Evolutionary conservation across 2,797 vertebrate species (phyloP).

Genomic region (Tapirus indicus): DNA sequence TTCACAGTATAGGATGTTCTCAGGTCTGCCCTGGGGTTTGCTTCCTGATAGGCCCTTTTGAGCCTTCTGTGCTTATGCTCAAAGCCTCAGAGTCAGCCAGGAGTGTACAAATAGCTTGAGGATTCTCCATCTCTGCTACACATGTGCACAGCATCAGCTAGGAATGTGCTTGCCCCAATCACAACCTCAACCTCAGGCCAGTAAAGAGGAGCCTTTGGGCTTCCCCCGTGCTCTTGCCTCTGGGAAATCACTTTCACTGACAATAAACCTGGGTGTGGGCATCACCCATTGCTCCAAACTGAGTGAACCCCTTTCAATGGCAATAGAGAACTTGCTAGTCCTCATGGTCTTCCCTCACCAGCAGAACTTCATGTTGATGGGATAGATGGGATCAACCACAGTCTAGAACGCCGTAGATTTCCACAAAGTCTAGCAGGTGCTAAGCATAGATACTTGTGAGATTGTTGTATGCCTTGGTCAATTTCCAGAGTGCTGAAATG

Average conservation of each 20-base stretch:
- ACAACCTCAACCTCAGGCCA: background rate
- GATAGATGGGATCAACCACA: background rate
- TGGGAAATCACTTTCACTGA: background rate
- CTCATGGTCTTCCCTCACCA: background rate
- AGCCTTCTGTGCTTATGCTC: background rate
- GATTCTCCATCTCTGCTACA: background rate
- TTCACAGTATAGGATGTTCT: background rate
- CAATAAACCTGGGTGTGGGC: background rate
- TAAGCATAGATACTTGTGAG: background rate
- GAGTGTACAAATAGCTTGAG: background rate
- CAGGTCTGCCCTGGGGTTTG: background rate
- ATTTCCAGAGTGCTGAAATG: background rate
- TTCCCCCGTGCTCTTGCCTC: background rate
- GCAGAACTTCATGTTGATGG: background rate
- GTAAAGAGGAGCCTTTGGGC: background rate
- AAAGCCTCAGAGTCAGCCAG: background rate
- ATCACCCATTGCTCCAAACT: background rate
- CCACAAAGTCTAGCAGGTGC: background rate
- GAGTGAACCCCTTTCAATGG: background rate
- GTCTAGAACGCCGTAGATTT: background rate
- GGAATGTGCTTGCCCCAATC: background rate
- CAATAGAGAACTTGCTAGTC: background rate
- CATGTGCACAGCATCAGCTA: background rate
- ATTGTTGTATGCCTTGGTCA: background rate
- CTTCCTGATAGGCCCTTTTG: background rate